A percentile compares a stretch with the other conserved stretches of the same genome.
These are phyloP conservation scores for Poecilus cupreus DNA, from an alignment of 2,888 invertebrate genomes.

Conservation along the genomic window DNA sequence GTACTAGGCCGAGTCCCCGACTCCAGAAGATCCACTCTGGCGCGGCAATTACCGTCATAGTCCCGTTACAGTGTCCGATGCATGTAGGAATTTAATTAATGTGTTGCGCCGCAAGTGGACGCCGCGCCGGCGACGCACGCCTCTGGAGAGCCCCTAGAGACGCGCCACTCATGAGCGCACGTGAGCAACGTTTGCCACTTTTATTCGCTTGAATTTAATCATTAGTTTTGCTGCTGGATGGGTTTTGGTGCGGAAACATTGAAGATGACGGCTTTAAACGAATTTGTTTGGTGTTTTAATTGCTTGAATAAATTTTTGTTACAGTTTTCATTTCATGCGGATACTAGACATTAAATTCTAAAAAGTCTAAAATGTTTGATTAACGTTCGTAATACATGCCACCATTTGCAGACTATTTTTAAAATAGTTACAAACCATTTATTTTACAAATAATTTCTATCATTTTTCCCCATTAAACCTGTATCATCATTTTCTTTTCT, in stretches of 20 bases:
- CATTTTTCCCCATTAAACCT: too few species aligned
- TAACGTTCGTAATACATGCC: neutral
- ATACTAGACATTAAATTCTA: neutral
- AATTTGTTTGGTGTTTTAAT: constrained; percentile 22
- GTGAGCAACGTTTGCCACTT: neutral
- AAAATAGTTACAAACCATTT: too few species aligned
- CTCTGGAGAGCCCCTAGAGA: neutral
- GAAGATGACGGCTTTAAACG: constrained; percentile 12
- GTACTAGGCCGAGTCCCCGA: neutral
- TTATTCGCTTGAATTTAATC: constrained; percentile 18
- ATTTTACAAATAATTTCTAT: too few species aligned
- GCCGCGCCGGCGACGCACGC: neutral
- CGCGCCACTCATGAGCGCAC: neutral
- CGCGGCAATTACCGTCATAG: constrained; percentile 34
- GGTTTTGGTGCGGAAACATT: neutral
- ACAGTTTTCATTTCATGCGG: neutral
- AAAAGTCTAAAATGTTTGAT: neutral
- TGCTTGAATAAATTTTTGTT: constrained; percentile 4
- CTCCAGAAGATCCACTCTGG: constrained; percentile 15
- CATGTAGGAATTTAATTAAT: constrained; percentile 52
- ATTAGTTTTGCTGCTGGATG: constrained; percentile 23
- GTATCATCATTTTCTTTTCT: too few species aligned
- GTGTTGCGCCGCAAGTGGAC: constrained; percentile 34
- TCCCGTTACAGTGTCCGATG: constrained; percentile 44
- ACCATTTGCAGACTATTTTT: neutral